Base-by-base conservation (phyloP, 23 tunicate species). In the Ciona savignyi region DNA sequence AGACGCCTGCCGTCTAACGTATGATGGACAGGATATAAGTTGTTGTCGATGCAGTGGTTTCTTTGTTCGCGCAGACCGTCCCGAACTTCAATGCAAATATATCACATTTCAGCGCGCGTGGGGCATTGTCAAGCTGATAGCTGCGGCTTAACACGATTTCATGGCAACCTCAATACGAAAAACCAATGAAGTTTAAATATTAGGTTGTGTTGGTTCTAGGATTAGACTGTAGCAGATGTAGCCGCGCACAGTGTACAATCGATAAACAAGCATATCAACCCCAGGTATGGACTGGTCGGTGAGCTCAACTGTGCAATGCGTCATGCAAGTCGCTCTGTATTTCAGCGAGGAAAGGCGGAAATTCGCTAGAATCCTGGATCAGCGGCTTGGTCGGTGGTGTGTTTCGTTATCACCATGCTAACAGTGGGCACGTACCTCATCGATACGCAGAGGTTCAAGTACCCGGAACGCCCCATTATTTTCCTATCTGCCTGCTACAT, bases 401-500 rank as follows among this genome's bases (percentile, higher is more conserved):
- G 93, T 33, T 89, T 89, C 51, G 61, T 75, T 27, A 74, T 84
- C 2, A 94, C 99, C 1, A 67, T 87, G 23, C 35, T 79, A 11
- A 84, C 89, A 9, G 95, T 83, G 22, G 62, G 78, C 33, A 94
- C 99, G 11, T 94, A 80, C 56, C 82, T 83, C 35, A 70, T 94
- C 49, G 95, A 94, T 48, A 74, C 77, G 67, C 77, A 75, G 23
- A 78, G 95, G 23, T 94, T 87, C 86, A 63, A 74, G 56, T 94
- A 87, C 60, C 95, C 99, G 4, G 95, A 94, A 75, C 73, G 95
- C 27, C 99, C 99, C 0, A 79, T 94, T 61, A 71, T 87, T 4
- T 94, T 82, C 42, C 74, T 94, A 0, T 87, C 95, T 0, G 56
- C 78, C 60, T 94, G 99, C 76, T 79, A 94, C 78, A 60, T 94